Evolutionary conservation across 2,113 vertebrate species (phyloP).

Genomic region (Myotis yumanensis): DNA sequence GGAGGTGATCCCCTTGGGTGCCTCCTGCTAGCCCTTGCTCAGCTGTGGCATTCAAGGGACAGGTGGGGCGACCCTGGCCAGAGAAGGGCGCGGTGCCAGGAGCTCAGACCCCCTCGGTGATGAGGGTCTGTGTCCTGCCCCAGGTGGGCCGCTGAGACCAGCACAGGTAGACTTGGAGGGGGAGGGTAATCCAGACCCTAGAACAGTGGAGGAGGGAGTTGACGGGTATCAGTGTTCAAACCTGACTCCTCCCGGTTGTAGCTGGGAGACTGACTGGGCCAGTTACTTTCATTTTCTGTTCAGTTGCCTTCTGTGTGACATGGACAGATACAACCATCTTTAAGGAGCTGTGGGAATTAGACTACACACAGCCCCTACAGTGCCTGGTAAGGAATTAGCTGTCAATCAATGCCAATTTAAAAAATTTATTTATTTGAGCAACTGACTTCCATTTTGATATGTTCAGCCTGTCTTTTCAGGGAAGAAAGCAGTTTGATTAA

Average conservation of each 20-base stretch:
- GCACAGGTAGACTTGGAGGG: background rate
- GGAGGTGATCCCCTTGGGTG: too few species aligned
- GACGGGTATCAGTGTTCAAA: background rate
- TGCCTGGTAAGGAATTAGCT: background rate
- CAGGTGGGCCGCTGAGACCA: background rate
- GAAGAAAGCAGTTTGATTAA: constrained; percentile 25
- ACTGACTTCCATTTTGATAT: constrained; percentile 2
- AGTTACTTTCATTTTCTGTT: background rate
- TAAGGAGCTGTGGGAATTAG: background rate
- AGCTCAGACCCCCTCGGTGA: background rate
- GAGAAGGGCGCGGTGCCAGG: background rate
- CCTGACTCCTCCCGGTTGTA: background rate
- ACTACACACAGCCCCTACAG: background rate
- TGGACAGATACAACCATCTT: background rate
- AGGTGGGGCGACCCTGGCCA: background rate
- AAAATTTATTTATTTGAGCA: background rate
- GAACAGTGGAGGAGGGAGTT: background rate
- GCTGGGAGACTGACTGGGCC: background rate
- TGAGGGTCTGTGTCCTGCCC: background rate
- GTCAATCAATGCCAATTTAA: background rate
- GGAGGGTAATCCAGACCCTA: background rate
- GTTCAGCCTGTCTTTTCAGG: background rate
- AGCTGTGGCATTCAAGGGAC: background rate
- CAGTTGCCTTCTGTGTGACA: background rate
- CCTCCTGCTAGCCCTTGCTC: background rate